These are phyloP conservation scores for Pristionchus fissidentatus DNA, from an alignment of 2,888 invertebrate species.

Conservation along the genomic window DNA sequence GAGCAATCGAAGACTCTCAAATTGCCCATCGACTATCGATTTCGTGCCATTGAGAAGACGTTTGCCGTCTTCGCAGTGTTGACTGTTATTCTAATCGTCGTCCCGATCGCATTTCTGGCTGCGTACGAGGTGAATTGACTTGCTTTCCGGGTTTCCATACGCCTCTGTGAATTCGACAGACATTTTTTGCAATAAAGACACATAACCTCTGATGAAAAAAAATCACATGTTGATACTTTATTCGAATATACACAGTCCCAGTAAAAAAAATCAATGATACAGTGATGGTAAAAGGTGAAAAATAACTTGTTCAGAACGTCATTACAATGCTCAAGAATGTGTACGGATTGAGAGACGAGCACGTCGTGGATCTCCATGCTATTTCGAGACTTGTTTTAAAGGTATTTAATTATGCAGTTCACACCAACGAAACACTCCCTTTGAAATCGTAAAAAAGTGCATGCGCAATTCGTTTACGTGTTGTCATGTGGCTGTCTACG, in stretches of 20 bases:
- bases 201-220: too few relatives aligned
- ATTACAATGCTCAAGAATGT: neutral
- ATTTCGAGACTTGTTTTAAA: neutral
- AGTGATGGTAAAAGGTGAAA: too few relatives aligned
- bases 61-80: conserved; percentile 6
- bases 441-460: too few relatives aligned
- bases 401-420: too few relatives aligned
- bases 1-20: neutral
- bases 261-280: too few relatives aligned
- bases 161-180: too few relatives aligned
- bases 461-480: too few relatives aligned
- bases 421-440: too few relatives aligned
- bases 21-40: neutral
- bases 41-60: neutral
- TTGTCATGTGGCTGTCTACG: too few relatives aligned
- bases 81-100: conserved; percentile 1
- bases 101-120: neutral
- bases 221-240: too few relatives aligned
- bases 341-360: neutral
- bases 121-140: neutral
- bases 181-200: too few relatives aligned
- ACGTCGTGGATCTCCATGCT: conserved; percentile 22
- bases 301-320: neutral
- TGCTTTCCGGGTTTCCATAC: neutral
- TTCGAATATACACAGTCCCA: too few relatives aligned